These are phyloP conservation scores for Sacculina carcini DNA, from an alignment of 2,888 invertebrate species.

Conservation along the genomic window DNA sequence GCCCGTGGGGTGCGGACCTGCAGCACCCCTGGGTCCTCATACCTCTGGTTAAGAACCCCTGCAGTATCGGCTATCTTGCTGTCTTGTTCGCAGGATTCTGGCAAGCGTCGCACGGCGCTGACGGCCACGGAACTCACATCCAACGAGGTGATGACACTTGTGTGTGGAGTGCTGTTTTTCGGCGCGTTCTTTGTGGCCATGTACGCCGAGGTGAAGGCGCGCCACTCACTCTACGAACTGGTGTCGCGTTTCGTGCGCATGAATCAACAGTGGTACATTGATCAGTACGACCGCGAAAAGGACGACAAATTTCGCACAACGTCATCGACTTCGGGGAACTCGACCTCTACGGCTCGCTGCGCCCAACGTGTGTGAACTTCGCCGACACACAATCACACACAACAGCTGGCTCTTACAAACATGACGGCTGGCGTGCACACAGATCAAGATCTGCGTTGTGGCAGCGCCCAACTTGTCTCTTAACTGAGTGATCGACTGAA, in stretches of 20 bases:
- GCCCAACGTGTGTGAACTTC: too few species aligned
- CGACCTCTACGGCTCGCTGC: too few species aligned
- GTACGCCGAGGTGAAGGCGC: constrained; percentile 27
- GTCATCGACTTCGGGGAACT: too few species aligned
- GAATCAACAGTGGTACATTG: constrained; percentile 23
- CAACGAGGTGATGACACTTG: constrained; percentile 25
- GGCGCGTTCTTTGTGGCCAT: constrained; percentile 28
- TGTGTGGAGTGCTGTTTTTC: constrained; percentile 27
- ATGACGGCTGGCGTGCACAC: too few species aligned
- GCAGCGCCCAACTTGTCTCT: too few species aligned
- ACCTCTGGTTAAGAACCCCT: neutral
- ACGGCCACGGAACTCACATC: constrained; percentile 21
- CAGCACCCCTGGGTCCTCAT: too few species aligned
- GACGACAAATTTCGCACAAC: constrained; percentile 8
- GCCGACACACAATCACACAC: too few species aligned
- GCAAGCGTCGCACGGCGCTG: constrained; percentile 14
- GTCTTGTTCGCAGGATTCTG: constrained; percentile 17
- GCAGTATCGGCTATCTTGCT: neutral
- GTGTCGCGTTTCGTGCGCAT: constrained; percentile 20
- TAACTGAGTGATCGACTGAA: too few species aligned
- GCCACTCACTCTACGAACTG: constrained; percentile 23
- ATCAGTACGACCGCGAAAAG: constrained; percentile 12
- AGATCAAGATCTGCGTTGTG: too few species aligned
- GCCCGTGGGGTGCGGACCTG: too few species aligned
- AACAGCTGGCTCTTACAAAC: too few species aligned